These are phyloP conservation scores for Halcyon badia DNA, from an alignment of 2,797 vertebrate genomes.

Conservation along the genomic window DNA sequence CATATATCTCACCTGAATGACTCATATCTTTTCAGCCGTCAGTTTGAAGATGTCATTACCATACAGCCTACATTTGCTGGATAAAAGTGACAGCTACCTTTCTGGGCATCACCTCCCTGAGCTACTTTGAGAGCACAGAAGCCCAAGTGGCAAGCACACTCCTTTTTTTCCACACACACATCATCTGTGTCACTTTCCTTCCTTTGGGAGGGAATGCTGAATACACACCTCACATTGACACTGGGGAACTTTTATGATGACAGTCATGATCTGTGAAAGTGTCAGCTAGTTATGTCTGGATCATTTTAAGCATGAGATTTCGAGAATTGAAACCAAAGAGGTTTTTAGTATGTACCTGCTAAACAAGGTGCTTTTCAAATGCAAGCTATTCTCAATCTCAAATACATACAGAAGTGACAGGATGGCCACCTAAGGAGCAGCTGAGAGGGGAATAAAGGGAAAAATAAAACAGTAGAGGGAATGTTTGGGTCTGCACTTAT, in stretches of 20 bases:
- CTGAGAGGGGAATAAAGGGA: background rate
- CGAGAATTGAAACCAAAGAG: background rate
- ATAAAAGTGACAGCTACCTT: background rate
- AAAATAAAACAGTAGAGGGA: background rate
- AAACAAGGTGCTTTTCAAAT: background rate
- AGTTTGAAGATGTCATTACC: background rate
- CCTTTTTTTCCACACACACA: background rate
- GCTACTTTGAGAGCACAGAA: background rate
- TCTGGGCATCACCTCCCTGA: background rate
- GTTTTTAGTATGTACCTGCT: background rate
- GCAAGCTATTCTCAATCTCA: background rate
- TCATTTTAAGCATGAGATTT: background rate
- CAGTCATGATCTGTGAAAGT: background rate
- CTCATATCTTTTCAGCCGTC: slow-evolving; percentile 6
- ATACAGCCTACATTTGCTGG: background rate
- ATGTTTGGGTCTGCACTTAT: background rate
- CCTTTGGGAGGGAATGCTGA: background rate
- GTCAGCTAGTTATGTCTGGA: background rate
- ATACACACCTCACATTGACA: background rate
- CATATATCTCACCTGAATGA: slow-evolving; percentile 16
- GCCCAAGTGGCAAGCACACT: background rate
- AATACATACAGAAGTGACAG: background rate
- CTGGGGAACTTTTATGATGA: background rate
- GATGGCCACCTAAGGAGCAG: background rate
- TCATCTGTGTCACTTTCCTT: background rate